Conservation (phyloP, 2,797 vertebrate genomes). For the Pipistrellus pipistrellus region DNA sequence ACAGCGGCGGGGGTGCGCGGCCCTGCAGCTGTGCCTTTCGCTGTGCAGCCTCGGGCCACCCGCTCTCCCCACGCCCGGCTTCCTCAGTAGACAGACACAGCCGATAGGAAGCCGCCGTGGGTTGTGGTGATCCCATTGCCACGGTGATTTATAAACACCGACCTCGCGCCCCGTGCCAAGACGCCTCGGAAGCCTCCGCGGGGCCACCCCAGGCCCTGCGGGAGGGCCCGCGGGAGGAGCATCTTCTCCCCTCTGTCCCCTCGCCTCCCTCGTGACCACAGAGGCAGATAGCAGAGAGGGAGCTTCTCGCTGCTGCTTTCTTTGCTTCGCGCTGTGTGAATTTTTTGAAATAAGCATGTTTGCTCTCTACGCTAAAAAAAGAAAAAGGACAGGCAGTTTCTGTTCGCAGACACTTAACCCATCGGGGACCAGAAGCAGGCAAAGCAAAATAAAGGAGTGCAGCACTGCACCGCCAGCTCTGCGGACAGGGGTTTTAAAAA, state of each 20-base stretch:
- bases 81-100: not conserved
- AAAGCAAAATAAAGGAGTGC: not conserved
- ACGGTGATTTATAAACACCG: not conserved
- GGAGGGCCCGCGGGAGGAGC: not conserved
- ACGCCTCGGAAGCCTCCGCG: not conserved
- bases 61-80: not conserved
- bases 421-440: not conserved
- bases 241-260: too few species aligned
- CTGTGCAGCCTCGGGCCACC: not conserved
- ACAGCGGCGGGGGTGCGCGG: not conserved
- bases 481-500: not conserved
- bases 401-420: not conserved
- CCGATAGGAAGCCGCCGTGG: accelerated
- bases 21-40: accelerated
- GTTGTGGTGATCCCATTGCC: too few species aligned
- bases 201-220: accelerated
- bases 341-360: not conserved
- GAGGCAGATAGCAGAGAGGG: not conserved
- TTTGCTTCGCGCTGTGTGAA: not conserved
- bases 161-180: not conserved
- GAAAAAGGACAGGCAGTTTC: not conserved
- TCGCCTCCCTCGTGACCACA: accelerated
- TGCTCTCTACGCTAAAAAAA: conserved; percentile 28
- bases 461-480: accelerated
- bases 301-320: not conserved